A percentile compares a stretch with the other conserved stretches of the same genome.
Evolutionary conservation across 2,888 invertebrate species (phyloP).

Genomic region (Ptychoptera contaminata): DNA sequence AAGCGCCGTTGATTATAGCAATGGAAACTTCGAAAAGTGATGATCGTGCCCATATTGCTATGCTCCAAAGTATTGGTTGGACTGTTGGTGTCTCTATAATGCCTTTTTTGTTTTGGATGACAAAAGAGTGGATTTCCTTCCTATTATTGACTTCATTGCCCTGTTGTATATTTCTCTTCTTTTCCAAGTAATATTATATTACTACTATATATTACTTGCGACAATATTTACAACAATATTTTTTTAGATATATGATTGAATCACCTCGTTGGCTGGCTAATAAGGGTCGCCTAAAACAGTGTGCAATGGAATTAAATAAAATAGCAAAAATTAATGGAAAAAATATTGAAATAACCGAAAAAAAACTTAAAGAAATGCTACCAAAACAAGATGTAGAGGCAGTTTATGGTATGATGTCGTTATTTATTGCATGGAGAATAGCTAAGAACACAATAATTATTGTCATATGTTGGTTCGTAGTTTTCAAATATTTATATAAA

Average conservation of each 20-base stretch:
- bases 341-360: slow-evolving; percentile 25
- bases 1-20: slow-evolving; percentile 34
- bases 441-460: slow-evolving; percentile 38
- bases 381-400: slow-evolving; percentile 24
- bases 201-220: neutral
- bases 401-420: slow-evolving; percentile 35
- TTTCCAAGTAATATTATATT: slow-evolving; percentile 27
- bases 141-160: slow-evolving; percentile 35
- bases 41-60: slow-evolving; percentile 33
- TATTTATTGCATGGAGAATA: slow-evolving; percentile 40
- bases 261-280: slow-evolving; percentile 48
- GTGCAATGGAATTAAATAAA: slow-evolving; percentile 33
- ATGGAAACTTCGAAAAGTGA: slow-evolving; percentile 38
- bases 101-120: slow-evolving; percentile 35
- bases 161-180: slow-evolving; percentile 28
- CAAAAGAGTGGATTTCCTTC: slow-evolving; percentile 34
- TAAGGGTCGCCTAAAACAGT: slow-evolving; percentile 33
- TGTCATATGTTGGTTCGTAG: slow-evolving; percentile 33
- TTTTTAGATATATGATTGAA: slow-evolving; percentile 39
- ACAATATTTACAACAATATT: neutral
- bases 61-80: slow-evolving; percentile 36
- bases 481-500: too few relatives aligned
- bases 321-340: slow-evolving; percentile 40
- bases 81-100: slow-evolving; percentile 34
- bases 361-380: slow-evolving; percentile 31